Conservation (phyloP, 2,888 invertebrate species). For the Sthenelais limicola region DNA sequence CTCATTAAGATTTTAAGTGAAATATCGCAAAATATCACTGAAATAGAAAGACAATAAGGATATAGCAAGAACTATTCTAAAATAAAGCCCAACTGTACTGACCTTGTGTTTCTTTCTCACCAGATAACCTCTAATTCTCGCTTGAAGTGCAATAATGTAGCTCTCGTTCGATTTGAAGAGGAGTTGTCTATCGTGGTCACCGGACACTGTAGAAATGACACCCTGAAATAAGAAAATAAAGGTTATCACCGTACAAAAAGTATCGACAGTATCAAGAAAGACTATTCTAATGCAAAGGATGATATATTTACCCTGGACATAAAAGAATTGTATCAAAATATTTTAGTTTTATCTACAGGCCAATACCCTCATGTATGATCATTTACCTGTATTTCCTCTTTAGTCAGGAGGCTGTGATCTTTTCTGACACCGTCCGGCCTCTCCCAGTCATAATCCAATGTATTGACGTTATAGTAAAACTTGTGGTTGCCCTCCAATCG, state of each 20-base stretch:
- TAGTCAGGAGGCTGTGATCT: conserved; percentile 67
- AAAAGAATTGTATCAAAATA: no score
- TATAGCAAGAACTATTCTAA: no score
- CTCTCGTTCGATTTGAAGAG: conserved; percentile 68
- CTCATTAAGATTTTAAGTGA: no score
- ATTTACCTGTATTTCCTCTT: conserved; percentile 65
- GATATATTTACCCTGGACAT: no score
- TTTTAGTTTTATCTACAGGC: no score
- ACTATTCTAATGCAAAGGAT: no score
- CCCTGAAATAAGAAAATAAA: conserved; percentile 53
- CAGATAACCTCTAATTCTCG: conserved; percentile 77
- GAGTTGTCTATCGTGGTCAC: conserved; percentile 65
- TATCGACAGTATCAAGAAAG: no score
- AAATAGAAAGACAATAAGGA: no score
- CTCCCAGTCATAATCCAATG: conserved; percentile 63
- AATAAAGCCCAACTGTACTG: no score
- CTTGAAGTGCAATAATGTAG: conserved; percentile 77
- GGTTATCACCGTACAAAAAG: no score
- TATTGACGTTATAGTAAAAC: conserved; percentile 68
- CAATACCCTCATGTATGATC: no score
- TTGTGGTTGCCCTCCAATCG: conserved; percentile 56
- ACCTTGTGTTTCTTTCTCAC: conserved; percentile 71
- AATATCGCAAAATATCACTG: no score
- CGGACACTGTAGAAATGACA: conserved; percentile 65
- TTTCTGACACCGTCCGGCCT: conserved; percentile 63